Base-by-base conservation (phyloP, 2,888 invertebrate genomes). In the Neoaliturus tenellus region DNA sequence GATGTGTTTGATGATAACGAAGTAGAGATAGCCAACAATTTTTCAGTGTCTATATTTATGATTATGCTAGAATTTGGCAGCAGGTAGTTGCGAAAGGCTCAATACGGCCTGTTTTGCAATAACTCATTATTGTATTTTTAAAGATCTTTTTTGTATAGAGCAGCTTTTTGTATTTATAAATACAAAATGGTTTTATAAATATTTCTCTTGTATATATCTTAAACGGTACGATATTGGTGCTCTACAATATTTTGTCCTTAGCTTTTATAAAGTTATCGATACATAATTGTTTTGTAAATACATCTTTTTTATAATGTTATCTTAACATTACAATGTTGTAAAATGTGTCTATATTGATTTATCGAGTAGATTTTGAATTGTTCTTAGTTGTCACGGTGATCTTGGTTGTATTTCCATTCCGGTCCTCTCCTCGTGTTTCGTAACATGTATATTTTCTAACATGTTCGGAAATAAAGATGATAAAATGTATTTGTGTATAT, bases 201-300 rank as follows among this genome's bases (percentile, higher is more conserved):
- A 80, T 58, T 83, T 85, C 80, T 85, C 73, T 62, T 85, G 82
- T 83, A 86, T 84, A 82, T 83, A 81, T 67, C 62, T 62, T 62
- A n/a, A 14, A 33, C 35, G 55, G 62, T 62, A 80, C 58, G 51
- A 78, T 75, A 84, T 82, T 82, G 84, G 84, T 84, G 84, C 84
- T 84, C 82, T 84, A 84, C 82, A 80, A 83, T 83, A 80, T 81
- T 84, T 84, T 81, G 71, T 84, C 81, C 80, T 83, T 84, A 84
- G 84, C 84, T 84, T 84, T 84, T 84, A 82, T 84, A 84, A 84
- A 84, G 73, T 84, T 80, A 80, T 78, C 31, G 69, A 80, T 35
- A 83, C 31, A 73, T 31, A 44, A 67, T 84, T 81, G 84, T 84
- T 84, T 84, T 84, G 84, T 84, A 84, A 62, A 84, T 84, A 84